Evolutionary conservation across 2,113 vertebrate species (phyloP), one percentile per base, ranked within the genome.

Genomic region (Misgurnus anguillicaudatus): DNA sequence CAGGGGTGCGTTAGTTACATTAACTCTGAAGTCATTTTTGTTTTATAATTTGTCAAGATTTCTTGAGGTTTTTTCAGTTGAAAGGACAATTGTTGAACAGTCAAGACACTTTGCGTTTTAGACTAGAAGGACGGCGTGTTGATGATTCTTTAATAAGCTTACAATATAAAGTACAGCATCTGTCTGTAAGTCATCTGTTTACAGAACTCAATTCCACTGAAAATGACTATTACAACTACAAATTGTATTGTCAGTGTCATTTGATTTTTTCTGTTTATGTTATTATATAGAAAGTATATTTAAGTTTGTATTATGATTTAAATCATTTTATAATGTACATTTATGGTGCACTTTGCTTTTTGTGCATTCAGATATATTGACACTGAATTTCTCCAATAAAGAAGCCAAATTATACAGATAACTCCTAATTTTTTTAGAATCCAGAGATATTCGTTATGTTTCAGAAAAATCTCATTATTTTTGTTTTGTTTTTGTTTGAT

Each of bases 41-140:
- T 62, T 77, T 77, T 62, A 24, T 66, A 7, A 70, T 79, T 72
- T 48, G 38, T 53, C 4, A n/a, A 39, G 41, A 45, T 17, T 77
- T 76, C 53, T 16, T 14, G 53, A 72, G 17, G 47, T 64, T 58
- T 48, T 64, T 70, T 47, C 6, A 21, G 11, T 62, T 41, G 41
- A 81, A 76, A 76, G 16, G 45, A 53, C 16, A 57, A 13, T 19
- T 48, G 48, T 60, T 36, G 24, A n/a, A 42, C 58, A 71, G 16
- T 60, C 14, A 67, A 41, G 53, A 36, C 36, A 66, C 5, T 57
- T 71, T 17, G 21, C 48, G 39, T 16, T 6, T 62, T 75, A 39
- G 21, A 75, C 53, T 10, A 47, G 64, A 64, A 24, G 48, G 60
- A 63, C 17, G n/a, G 21, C n/a, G 55, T 68, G 13, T 60, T 58